phyloP scores from a whole-genome alignment of 2,888 invertebrate genomes.

The Macrophya annulata region DNA sequence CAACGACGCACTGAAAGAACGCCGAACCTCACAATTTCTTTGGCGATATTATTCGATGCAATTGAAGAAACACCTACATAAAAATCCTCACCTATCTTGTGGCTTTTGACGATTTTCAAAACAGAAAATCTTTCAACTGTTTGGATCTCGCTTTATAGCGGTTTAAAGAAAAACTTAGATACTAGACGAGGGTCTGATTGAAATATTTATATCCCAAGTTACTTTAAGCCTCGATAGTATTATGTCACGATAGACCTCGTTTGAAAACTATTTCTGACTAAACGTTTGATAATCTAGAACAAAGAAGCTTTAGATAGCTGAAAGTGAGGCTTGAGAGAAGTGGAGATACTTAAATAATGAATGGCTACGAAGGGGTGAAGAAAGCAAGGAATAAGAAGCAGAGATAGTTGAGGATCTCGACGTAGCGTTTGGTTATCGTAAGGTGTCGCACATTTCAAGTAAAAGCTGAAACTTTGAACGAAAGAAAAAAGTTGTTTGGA shows the following conservation, averaged over 20 bases:
- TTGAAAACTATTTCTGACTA: background rate
- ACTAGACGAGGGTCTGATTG: too few relatives aligned
- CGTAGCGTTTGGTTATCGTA: constrained; percentile 66
- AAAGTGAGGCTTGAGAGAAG: constrained; percentile 3
- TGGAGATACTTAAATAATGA: constrained; percentile 40
- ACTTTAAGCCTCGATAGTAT: background rate
- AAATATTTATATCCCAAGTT: background rate
- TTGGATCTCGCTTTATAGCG: background rate
- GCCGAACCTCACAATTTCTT: constrained; percentile 60
- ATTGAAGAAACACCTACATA: constrained; percentile 56
- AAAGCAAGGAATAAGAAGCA: constrained; percentile 14
- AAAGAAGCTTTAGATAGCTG: constrained; percentile 15
- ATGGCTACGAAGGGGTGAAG: constrained; percentile 20
- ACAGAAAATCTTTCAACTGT: background rate
- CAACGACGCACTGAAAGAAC: constrained; percentile 20
- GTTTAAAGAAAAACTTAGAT: too few relatives aligned
- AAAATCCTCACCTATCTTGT: background rate
- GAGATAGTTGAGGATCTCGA: constrained; percentile 15
- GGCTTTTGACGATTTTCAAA: background rate
- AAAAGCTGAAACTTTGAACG: constrained; percentile 66
- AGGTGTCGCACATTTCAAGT: constrained; percentile 72
- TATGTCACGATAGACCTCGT: constrained; percentile 62
- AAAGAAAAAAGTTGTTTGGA: constrained; percentile 65
- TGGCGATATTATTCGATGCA: constrained; percentile 69
- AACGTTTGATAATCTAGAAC: constrained; percentile 27